Conservation (phyloP, 2,113 vertebrate genomes). For the Psophia crepitans region DNA sequence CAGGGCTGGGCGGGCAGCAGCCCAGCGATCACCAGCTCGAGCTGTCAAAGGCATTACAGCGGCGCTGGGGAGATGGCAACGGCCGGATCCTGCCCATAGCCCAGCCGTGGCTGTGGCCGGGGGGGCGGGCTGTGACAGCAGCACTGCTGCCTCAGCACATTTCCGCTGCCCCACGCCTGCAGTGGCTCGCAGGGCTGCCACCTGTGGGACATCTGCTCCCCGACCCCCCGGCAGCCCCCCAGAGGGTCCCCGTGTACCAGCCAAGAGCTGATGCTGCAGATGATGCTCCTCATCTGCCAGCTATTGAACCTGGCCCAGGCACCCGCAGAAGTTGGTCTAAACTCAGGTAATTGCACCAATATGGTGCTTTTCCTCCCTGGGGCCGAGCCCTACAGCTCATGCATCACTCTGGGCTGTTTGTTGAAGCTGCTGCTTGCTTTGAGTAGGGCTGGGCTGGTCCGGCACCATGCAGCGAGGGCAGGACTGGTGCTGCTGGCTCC, state of each 20-base stretch:
- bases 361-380: background rate
- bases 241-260: rapidly evolving
- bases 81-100: background rate
- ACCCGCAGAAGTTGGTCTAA: background rate
- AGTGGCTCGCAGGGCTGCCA: rapidly evolving
- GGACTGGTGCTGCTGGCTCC: background rate
- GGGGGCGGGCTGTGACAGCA: rapidly evolving
- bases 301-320: background rate
- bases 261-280: background rate
- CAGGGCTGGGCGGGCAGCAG: background rate
- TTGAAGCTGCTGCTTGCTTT: background rate
- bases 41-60: background rate
- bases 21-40: background rate
- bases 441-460: background rate
- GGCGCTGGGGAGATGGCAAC: background rate
- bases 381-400: background rate
- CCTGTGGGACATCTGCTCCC: background rate
- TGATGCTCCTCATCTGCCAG: background rate
- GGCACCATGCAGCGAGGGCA: rapidly evolving
- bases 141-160: background rate
- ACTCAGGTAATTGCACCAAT: background rate
- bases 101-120: rapidly evolving
- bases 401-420: background rate
- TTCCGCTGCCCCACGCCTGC: background rate
- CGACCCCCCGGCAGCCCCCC: background rate